Evolutionary conservation across 2,888 invertebrate species (phyloP).

Genomic region (Callyntrura guangdongensis): DNA sequence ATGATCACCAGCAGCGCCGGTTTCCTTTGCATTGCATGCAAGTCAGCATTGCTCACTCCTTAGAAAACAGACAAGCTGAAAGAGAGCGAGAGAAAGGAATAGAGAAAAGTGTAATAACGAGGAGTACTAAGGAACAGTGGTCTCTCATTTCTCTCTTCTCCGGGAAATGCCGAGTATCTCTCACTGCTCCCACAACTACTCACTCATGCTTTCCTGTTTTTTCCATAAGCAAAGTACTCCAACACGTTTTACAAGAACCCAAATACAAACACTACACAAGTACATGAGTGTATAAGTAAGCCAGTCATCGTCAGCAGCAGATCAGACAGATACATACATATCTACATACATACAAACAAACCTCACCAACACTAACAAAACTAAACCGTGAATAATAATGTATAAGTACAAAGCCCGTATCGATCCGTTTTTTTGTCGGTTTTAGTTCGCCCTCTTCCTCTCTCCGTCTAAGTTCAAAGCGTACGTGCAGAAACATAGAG

Average conservation of each 20-base stretch:
- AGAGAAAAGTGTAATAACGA: not conserved
- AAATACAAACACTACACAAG: constrained; percentile 17
- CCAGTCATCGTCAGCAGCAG: constrained; percentile 3
- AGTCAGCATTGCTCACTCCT: constrained; percentile 11
- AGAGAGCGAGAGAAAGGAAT: constrained; percentile 41
- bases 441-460: not conserved
- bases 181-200: not conserved
- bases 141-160: constrained; percentile 56
- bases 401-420: constrained; percentile 43
- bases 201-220: constrained; percentile 47
- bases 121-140: constrained; percentile 57
- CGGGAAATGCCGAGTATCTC: constrained; percentile 55
- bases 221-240: constrained; percentile 11
- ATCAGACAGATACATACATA: constrained; percentile 23
- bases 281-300: constrained; percentile 4
- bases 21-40: constrained; percentile 24
- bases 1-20: constrained; percentile 42
- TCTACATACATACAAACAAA: not conserved
- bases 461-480: constrained; percentile 18
- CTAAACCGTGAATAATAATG: not conserved
- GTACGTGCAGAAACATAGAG: not conserved
- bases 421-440: constrained; percentile 40
- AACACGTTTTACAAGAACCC: not conserved
- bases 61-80: not conserved
- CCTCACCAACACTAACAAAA: not conserved